phyloP scores from a whole-genome alignment of 2,888 invertebrate species.

The Amiota mariae region DNA sequence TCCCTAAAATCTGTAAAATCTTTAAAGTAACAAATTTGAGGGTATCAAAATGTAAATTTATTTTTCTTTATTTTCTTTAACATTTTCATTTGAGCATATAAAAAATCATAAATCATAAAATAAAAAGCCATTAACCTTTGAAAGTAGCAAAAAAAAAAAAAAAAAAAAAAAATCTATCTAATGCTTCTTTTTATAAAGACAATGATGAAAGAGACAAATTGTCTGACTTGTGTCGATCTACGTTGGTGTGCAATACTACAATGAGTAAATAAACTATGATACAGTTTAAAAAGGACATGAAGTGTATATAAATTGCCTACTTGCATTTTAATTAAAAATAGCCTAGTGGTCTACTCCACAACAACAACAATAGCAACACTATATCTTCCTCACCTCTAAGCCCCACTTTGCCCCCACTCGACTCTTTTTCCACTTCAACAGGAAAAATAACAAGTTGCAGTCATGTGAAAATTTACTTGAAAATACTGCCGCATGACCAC shows the following conservation, averaged over 20 bases:
- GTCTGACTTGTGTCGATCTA: not conserved
- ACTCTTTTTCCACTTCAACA: not conserved
- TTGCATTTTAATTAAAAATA: constrained; percentile 66
- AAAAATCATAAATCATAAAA: constrained; percentile 63
- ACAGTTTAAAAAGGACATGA: constrained; percentile 48
- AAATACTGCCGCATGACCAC: constrained; percentile 35
- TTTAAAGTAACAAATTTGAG: no score
- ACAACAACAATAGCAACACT: not conserved
- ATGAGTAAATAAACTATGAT: not conserved
- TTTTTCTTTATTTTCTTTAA: no score
- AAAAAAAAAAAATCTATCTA: constrained; percentile 30
- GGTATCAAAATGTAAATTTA: no score
- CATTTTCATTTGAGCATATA: constrained; percentile 56
- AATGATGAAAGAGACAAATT: constrained; percentile 26
- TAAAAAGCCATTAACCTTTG: constrained; percentile 57
- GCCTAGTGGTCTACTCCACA: constrained; percentile 51
- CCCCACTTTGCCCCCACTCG: not conserved
- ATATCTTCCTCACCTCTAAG: not conserved
- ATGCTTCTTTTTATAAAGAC: not conserved
- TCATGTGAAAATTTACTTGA: constrained; percentile 62
- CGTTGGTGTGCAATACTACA: constrained; percentile 24
- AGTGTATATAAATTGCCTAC: constrained; percentile 67
- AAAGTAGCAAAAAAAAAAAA: constrained; percentile 6
- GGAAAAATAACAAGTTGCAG: constrained; percentile 32
- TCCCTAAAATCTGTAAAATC: no score